These are phyloP conservation scores for Pipa parva DNA, from an alignment of 2,113 vertebrate genomes.

Conservation along the genomic window DNA sequence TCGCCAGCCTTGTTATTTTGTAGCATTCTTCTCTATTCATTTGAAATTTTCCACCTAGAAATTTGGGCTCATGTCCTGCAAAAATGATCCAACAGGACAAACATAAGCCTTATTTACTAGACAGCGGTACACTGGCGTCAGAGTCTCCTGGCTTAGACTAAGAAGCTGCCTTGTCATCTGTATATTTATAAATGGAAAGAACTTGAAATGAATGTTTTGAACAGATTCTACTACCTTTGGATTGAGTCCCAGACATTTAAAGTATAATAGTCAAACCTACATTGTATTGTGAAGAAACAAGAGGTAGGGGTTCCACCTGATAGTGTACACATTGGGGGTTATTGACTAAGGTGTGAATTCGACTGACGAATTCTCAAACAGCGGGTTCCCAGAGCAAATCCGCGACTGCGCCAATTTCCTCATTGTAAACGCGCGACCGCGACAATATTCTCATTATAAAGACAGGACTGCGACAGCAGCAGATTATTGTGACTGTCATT, in stretches of 20 bases:
- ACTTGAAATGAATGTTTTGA: neutral
- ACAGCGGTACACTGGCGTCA: conserved; percentile 2
- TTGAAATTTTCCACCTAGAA: conserved; percentile 17
- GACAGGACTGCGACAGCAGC: too few species aligned
- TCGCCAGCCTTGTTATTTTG: neutral
- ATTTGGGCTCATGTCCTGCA: neutral
- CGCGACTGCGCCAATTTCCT: too few species aligned
- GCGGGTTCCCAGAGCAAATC: too few species aligned
- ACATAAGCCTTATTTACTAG: neutral
- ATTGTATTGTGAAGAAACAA: too few species aligned
- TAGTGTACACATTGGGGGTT: neutral
- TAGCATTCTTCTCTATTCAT: neutral
- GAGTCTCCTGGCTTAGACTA: neutral
- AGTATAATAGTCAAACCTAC: neutral
- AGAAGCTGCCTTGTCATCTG: neutral
- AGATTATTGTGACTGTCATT: too few species aligned
- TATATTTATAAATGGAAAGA: neutral
- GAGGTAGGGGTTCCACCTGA: neutral
- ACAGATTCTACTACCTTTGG: neutral
- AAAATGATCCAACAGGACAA: neutral
- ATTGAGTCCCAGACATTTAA: neutral
- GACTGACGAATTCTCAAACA: neutral
- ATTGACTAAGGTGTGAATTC: neutral
- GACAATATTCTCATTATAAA: too few species aligned
- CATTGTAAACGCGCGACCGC: too few species aligned